Percentiles rank a stretch among this genome's conserved stretches.
These are phyloP conservation scores for Scomber scombrus DNA, from an alignment of 2,113 vertebrate genomes.

Conservation along the genomic window DNA sequence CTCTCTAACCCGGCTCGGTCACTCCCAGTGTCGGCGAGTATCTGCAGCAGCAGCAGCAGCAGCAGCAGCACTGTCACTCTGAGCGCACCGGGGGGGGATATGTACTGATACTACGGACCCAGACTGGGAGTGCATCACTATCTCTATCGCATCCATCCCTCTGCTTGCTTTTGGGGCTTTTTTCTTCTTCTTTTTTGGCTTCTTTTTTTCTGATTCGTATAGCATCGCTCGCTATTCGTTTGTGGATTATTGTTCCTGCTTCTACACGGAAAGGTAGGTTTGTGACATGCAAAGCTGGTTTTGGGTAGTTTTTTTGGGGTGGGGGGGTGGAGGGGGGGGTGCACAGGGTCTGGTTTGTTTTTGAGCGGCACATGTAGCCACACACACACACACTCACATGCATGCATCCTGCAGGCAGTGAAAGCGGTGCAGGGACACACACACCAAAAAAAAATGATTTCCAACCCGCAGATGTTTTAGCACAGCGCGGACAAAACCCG, in stretches of 20 bases:
- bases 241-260: constrained; percentile 82
- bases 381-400: background rate
- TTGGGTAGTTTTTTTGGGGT: constrained; percentile 21
- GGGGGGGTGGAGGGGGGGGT: background rate
- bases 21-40: constrained; percentile 21
- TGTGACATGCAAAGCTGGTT: background rate
- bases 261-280: constrained; percentile 63
- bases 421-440: background rate
- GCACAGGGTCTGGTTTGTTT: background rate
- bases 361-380: constrained; percentile 17
- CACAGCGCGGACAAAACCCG: constrained; percentile 7
- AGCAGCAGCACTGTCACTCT: constrained; percentile 70
- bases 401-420: constrained; percentile 13
- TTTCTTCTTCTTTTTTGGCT: background rate
- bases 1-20: constrained; percentile 44
- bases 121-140: constrained; percentile 56
- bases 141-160: constrained; percentile 36
- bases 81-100: constrained; percentile 82
- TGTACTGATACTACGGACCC: constrained; percentile 82
- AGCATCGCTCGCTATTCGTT: constrained; percentile 43
- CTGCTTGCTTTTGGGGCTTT: constrained; percentile 31
- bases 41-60: constrained; percentile 62
- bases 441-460: background rate
- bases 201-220: constrained; percentile 16
- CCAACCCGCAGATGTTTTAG: constrained; percentile 47